Base-by-base conservation (phyloP, 1,140 invertebrate genomes). In the Drosophila subobscura region DNA sequence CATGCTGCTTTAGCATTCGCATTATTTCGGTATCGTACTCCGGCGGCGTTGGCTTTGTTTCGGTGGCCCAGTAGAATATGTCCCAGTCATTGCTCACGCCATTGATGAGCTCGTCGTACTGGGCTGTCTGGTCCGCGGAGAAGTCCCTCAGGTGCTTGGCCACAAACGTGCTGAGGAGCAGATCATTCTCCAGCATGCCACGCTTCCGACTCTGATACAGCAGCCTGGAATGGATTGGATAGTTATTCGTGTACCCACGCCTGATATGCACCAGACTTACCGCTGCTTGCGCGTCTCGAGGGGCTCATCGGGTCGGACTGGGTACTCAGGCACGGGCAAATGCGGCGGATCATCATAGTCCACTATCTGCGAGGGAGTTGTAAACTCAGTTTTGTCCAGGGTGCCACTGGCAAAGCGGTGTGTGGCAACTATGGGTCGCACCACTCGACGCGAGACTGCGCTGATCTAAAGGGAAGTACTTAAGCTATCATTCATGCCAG, bases 71-170 rank as follows among this genome's bases (percentile, higher is more conserved):
- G 85, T 99, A 97, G 92, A 95, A 99, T 70, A 99, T 96, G 74
- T 99, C 98, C 98, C 98, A 99, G 91, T 99, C 98, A 92, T 99
- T 99, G 5, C 96, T 96, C 14, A 97, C 96, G 44, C 96, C 93
- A 93, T 99, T 99, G 51, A 99, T 99, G 1, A 99, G 92, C 33
- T 94, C 93, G 90, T 99, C 98, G 91, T 99, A 99, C 67, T 95
- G 92, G 55, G 94, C 92, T 1, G 98, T 92, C 88, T 98, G 95
- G 12, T 94, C 84, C 53, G 95, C 94, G 72, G 92, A 94, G 91
- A 99, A 96, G 2, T 91, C 88, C 53, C 95, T 91, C 16, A 99
- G 92, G 92, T 97, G 95, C 85, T 96, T 96, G 14, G 95, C 94
- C 3, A 97, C 97, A 94, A 99, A 99, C 22, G 97, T 97, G 86